phyloP scores from a whole-genome alignment of 2,113 vertebrate species.

The Pelmatolapia mariae region DNA sequence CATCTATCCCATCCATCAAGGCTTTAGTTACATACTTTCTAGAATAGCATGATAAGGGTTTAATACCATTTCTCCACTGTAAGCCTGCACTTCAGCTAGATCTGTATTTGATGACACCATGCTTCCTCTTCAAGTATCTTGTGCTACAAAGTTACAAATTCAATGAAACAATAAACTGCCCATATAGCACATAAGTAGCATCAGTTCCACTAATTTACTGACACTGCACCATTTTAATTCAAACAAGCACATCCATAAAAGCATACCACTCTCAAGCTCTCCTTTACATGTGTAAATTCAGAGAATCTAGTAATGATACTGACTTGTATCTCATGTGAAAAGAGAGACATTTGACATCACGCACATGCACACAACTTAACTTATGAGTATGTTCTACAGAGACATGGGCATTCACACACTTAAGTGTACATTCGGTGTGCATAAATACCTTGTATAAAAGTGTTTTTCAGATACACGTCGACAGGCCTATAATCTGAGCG shows the following conservation, averaged over 20 bases:
- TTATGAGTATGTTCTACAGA: not conserved
- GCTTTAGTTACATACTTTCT: not conserved
- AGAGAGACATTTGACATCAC: not conserved
- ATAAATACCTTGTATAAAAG: not conserved
- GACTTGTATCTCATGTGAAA: not conserved
- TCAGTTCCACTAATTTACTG: not conserved
- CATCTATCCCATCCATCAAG: not conserved
- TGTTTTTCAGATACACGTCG: not conserved
- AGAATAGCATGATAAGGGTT: not conserved
- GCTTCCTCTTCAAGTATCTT: not conserved
- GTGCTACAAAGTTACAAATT: not conserved
- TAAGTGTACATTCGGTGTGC: not conserved
- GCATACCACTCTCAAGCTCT: not conserved
- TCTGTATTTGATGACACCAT: not conserved
- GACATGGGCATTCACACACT: not conserved
- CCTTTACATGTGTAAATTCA: not conserved
- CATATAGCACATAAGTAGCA: not conserved
- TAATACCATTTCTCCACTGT: not conserved
- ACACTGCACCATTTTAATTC: not conserved
- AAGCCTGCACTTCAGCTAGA: not conserved
- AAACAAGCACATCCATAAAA: not conserved
- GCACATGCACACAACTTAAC: not conserved
- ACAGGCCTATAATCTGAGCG: not conserved
- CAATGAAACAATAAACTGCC: not conserved
- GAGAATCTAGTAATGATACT: rapidly evolving